Conservation (phyloP, 2,113 vertebrate genomes). For the Globicephala melas region DNA sequence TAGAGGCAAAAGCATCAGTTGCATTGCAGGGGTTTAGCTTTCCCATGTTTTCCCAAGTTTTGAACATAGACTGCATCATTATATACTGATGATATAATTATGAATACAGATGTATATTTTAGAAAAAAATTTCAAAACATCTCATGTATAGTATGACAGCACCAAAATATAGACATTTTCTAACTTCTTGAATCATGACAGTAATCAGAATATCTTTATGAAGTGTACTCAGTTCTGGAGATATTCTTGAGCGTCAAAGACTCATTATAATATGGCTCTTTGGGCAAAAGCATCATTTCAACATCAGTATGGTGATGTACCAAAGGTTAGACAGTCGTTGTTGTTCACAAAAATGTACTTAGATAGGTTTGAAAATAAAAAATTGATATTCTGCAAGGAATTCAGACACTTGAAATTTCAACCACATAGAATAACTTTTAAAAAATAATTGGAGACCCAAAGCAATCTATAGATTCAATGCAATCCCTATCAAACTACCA, state of each 20-base stretch:
- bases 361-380: background rate
- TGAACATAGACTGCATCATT: background rate
- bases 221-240: background rate
- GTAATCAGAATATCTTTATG: background rate
- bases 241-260: background rate
- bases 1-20: background rate
- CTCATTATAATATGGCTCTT: background rate
- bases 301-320: background rate
- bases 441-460: background rate
- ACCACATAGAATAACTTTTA: background rate
- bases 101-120: background rate
- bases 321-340: background rate
- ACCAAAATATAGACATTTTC: background rate
- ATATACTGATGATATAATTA: background rate
- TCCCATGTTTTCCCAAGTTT: background rate
- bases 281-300: background rate
- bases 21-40: background rate
- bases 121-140: background rate
- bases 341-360: background rate
- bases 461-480: too few species aligned
- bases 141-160: background rate
- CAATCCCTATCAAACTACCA: too few species aligned
- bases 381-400: background rate
- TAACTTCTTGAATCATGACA: background rate
- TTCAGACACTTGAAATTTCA: background rate